phyloP scores from a whole-genome alignment of 2,113 vertebrate genomes.

The Lepus americanus region DNA sequence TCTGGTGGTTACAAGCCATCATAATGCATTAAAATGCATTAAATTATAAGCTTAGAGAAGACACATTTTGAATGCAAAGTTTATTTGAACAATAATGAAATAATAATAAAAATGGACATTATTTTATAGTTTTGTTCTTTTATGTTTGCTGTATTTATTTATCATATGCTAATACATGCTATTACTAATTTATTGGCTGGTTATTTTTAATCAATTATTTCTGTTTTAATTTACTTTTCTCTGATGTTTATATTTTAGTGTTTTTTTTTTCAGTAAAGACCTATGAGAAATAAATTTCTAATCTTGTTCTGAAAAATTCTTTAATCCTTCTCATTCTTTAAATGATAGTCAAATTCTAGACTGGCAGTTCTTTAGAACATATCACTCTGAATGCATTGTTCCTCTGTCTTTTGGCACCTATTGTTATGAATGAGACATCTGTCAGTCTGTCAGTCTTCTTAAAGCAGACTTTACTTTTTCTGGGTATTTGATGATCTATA shows the following conservation, averaged over 20 bases:
- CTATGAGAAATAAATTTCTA: background rate
- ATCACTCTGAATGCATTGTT: constrained; percentile 66
- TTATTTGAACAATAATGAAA: background rate
- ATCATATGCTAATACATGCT: background rate
- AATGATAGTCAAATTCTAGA: constrained; percentile 25
- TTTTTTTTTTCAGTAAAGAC: background rate
- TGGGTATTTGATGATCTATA: constrained; percentile 36
- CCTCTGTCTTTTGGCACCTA: constrained; percentile 19
- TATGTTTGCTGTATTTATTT: background rate
- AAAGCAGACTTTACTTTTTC: constrained; percentile 6
- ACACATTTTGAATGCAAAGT: background rate
- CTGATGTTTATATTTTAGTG: background rate
- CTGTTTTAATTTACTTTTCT: background rate
- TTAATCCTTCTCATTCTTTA: constrained; percentile 9
- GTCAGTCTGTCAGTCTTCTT: constrained; percentile 52
- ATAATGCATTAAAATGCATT: background rate
- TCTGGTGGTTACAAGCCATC: background rate
- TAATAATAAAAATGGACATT: background rate
- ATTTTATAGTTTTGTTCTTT: background rate
- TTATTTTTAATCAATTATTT: background rate
- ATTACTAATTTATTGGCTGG: background rate
- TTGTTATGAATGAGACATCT: constrained; percentile 58
- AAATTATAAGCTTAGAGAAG: background rate
- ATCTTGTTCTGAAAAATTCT: background rate
- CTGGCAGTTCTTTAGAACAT: constrained; percentile 66